Evolutionary conservation across 2,113 vertebrate species (phyloP).

Genomic region (Neogobius melanostomus): DNA sequence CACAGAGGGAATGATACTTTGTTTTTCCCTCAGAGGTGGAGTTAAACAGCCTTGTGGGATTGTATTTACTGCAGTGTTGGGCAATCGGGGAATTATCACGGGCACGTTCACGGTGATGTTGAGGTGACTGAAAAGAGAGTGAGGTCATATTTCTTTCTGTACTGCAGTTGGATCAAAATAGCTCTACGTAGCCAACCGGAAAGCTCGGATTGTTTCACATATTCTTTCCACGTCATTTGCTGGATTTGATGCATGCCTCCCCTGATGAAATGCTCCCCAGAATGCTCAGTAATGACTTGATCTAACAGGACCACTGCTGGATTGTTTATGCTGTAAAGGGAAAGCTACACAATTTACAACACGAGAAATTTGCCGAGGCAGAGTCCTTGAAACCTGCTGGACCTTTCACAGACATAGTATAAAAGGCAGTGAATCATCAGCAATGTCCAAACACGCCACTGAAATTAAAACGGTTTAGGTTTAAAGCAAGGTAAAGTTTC

Average conservation of each 20-base stretch:
- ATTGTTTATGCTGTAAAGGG: slow-evolving; percentile 44
- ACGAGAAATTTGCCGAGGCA: slow-evolving; percentile 46
- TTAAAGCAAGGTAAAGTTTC: no score
- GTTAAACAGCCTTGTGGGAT: slow-evolving; percentile 28
- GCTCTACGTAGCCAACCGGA: slow-evolving; percentile 18
- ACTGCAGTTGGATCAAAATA: slow-evolving; percentile 19
- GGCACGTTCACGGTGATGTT: slow-evolving; percentile 32
- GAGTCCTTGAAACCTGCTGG: slow-evolving; percentile 22
- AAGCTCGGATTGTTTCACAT: slow-evolving; percentile 23
- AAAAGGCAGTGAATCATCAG: slow-evolving; percentile 20
- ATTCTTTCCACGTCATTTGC: slow-evolving; percentile 6
- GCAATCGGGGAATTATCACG: slow-evolving; percentile 31
- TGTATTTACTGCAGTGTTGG: slow-evolving; percentile 18
- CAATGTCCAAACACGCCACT: slow-evolving; percentile 18
- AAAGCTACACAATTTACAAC: slow-evolving; percentile 53
- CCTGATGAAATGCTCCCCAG: slow-evolving; percentile 16
- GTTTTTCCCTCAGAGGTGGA: slow-evolving; percentile 28
- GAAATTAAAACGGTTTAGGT: slow-evolving; percentile 4
- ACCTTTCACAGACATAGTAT: neutral
- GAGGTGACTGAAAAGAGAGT: slow-evolving; percentile 26
- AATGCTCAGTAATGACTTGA: slow-evolving; percentile 35
- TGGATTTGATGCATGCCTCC: slow-evolving; percentile 9
- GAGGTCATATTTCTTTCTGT: slow-evolving; percentile 25
- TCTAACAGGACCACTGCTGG: slow-evolving; percentile 33
- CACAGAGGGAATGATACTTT: slow-evolving; percentile 21